phyloP scores from a whole-genome alignment of 2,113 vertebrate genomes.

The Aramus guarauna region DNA sequence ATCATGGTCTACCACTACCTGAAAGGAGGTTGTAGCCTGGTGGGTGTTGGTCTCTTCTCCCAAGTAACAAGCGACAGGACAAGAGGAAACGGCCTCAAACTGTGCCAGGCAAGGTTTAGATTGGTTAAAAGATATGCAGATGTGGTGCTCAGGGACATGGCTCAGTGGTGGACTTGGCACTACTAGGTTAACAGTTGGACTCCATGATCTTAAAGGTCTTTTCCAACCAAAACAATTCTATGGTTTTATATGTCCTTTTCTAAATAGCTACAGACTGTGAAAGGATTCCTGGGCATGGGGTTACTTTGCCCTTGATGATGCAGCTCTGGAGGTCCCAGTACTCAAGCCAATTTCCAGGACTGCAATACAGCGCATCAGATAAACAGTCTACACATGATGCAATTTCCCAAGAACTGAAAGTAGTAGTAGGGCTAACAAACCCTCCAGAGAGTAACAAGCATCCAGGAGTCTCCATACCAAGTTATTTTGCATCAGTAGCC shows the following conservation, averaged over 20 bases:
- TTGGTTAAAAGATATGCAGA: too few species aligned
- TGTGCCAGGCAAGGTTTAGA: too few species aligned
- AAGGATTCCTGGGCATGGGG: neutral
- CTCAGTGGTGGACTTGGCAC: too few species aligned
- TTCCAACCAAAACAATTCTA: neutral
- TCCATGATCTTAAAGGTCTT: too few species aligned
- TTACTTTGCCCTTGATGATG: neutral
- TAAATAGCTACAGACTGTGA: neutral
- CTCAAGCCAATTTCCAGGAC: neutral
- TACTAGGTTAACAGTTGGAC: too few species aligned
- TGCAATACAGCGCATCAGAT: neutral
- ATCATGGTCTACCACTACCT: too few species aligned
- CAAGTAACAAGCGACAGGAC: neutral
- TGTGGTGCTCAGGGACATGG: too few species aligned
- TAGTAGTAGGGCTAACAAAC: neutral
- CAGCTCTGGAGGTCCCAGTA: neutral
- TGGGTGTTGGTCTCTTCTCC: too few species aligned
- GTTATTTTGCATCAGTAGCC: neutral
- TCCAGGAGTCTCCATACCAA: neutral
- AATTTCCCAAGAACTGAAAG: neutral
- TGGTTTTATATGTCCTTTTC: neutral
- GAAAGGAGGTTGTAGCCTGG: too few species aligned
- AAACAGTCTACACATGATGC: neutral
- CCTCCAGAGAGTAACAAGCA: neutral
- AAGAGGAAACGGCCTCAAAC: neutral